Conservation (phyloP, 1,140 invertebrate genomes). For the Drosophila repletoides region DNA sequence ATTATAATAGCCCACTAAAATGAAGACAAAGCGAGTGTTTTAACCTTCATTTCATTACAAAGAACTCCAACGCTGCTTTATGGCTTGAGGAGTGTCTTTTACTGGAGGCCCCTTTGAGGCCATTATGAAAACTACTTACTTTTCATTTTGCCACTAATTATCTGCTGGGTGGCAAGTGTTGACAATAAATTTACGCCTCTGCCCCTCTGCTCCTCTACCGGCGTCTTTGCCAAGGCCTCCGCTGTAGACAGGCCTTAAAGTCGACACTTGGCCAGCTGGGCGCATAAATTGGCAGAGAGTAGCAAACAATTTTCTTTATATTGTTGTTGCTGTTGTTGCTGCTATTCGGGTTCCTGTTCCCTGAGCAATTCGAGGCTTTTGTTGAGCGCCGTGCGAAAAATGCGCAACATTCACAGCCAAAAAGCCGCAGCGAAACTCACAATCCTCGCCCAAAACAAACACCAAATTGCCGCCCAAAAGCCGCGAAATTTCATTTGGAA, state of each 20-base stretch:
- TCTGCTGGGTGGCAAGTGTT: slow-evolving; percentile 29
- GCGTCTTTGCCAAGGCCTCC: too few species aligned
- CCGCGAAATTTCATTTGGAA: slow-evolving; percentile 52
- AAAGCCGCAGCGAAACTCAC: slow-evolving; percentile 25
- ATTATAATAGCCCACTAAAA: background rate
- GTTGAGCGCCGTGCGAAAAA: slow-evolving; percentile 23
- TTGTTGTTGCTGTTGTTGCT: slow-evolving; percentile 10
- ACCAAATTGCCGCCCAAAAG: slow-evolving; percentile 28
- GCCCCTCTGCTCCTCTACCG: too few species aligned
- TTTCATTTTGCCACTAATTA: slow-evolving; percentile 49
- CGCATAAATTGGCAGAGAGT: slow-evolving; percentile 31
- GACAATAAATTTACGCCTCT: slow-evolving; percentile 36
- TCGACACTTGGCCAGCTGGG: slow-evolving; percentile 11
- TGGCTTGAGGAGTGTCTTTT: background rate
- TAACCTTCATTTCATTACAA: background rate
- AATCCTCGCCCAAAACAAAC: slow-evolving; percentile 8
- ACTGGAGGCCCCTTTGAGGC: background rate
- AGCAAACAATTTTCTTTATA: slow-evolving; percentile 10
- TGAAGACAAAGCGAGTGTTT: background rate
- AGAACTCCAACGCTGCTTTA: background rate
- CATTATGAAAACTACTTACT: slow-evolving; percentile 40
- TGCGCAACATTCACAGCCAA: slow-evolving; percentile 29
- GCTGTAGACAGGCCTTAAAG: slow-evolving; percentile 5
- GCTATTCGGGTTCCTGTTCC: slow-evolving; percentile 2
- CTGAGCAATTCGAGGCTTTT: slow-evolving; percentile 22